phyloP scores from a whole-genome alignment of 2,113 vertebrate species.

The Caranx ignobilis region DNA sequence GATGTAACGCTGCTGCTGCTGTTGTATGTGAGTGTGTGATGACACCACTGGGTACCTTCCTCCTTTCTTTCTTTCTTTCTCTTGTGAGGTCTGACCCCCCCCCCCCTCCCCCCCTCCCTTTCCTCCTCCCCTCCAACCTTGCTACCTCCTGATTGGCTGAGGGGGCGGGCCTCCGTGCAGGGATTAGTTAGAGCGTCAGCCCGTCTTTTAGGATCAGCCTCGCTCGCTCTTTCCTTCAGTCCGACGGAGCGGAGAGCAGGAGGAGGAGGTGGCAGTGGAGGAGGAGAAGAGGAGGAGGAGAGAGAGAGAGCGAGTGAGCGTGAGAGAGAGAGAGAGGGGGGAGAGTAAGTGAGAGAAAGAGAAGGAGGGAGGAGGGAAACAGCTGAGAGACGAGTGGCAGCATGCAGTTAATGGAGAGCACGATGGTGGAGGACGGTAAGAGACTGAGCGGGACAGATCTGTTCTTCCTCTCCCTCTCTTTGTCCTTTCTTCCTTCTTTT shows the following conservation, averaged over 20 bases:
- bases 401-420: conserved; percentile 61
- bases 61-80: conserved; percentile 26
- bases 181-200: conserved; percentile 70
- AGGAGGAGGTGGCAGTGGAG: conserved; percentile 41
- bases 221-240: conserved; percentile 59
- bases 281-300: conserved; percentile 49
- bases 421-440: conserved; percentile 67
- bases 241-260: conserved; percentile 48
- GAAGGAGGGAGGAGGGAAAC: conserved; percentile 55
- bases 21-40: conserved; percentile 1
- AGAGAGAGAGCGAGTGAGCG: conserved; percentile 40
- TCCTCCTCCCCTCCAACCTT: not conserved
- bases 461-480: not conserved
- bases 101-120: not conserved
- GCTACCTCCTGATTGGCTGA: conserved; percentile 76
- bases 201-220: conserved; percentile 76
- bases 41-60: conserved; percentile 16
- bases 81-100: conserved; percentile 53
- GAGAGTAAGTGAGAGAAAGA: too few relatives aligned
- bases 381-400: conserved; percentile 63
- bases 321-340: conserved; percentile 46
- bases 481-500: too few relatives aligned
- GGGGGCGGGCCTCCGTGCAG: conserved; percentile 73
- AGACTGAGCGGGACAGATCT: not conserved
- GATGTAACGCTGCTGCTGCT: conserved; percentile 14